Base-by-base conservation (phyloP, 2,888 invertebrate species). In the Baronia brevicornis region DNA sequence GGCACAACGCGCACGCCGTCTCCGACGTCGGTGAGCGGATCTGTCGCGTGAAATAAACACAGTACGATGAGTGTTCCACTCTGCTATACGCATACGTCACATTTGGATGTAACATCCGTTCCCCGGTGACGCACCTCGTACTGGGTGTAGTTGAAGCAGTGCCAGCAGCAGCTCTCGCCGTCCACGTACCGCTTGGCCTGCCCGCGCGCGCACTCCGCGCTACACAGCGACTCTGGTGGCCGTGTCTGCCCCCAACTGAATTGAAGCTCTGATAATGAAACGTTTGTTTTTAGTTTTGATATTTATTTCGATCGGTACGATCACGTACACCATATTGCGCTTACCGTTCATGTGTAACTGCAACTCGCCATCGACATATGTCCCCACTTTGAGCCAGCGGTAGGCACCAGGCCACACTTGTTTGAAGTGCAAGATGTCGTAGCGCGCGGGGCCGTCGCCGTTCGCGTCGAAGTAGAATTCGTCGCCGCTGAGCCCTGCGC, bases 371-470 rank as follows among this genome's bases (percentile, higher is more conserved):
- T 95, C 92, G 43, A 92, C 80, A 61, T 96, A 96, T 64, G 93
- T 91, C 0, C 96, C 96, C 0, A 96, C 95, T 42, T 91, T 88
- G 17, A 95, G 87, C 96, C 96, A 96, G 41, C 90, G 88, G 73
- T 92, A 95, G 41, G 87, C 86, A 0, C 91, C 93, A 0, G 85
- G 85, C 1, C 88, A 75, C 4, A 89, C 86, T 63, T 95, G 95
- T 65, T 96, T 95, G 86, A 97, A 98, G 74, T 97, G 97, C 39
- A 97, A 91, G 48, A 98, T 97, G 65, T 96, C 94, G 85, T 98
- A 98, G 21, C 97, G 87, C 0, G 97, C 95, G 0, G 97, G 97
- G 0, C 97, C 97, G 56, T 97, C 97, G 0, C 97, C 96, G 51
- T 94, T 93, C 37, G 79, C 86, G 67, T 96, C 94, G 70, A 98